Evolutionary conservation across 2,113 vertebrate species (phyloP).

Genomic region (Proterorhinus semilunaris): DNA sequence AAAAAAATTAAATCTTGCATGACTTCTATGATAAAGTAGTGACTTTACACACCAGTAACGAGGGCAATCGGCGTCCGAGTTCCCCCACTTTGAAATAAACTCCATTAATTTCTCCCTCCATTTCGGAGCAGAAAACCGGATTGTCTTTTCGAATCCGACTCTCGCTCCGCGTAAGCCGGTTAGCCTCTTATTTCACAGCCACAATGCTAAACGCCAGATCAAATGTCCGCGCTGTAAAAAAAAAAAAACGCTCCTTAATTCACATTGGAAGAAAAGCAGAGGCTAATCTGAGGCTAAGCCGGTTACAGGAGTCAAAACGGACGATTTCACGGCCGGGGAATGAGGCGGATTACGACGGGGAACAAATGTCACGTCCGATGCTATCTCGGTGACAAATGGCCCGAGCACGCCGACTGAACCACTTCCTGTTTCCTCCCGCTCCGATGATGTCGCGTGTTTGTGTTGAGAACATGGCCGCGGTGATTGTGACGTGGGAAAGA

Average conservation of each 20-base stretch:
- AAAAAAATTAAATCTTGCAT: too few relatives aligned
- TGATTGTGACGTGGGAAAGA: too few relatives aligned
- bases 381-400: too few relatives aligned
- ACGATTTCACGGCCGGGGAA: conserved; percentile 43
- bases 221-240: conserved; percentile 28
- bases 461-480: too few relatives aligned
- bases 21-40: too few relatives aligned
- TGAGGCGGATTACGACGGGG: conserved; percentile 12
- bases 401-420: too few relatives aligned
- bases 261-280: background rate
- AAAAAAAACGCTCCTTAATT: conserved; percentile 36
- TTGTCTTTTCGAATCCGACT: conserved; percentile 31
- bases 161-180: conserved; percentile 36
- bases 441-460: too few relatives aligned
- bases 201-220: conserved; percentile 31
- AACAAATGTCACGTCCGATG: background rate
- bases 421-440: too few relatives aligned
- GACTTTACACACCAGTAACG: too few relatives aligned
- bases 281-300: conserved; percentile 45
- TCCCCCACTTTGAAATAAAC: background rate
- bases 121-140: conserved; percentile 45
- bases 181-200: conserved; percentile 51
- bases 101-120: background rate
- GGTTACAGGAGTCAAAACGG: conserved; percentile 38
- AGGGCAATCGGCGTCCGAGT: too few relatives aligned